Evolutionary conservation across 2,797 vertebrate genomes (phyloP).

Genomic region (Sebastes iracundus): DNA sequence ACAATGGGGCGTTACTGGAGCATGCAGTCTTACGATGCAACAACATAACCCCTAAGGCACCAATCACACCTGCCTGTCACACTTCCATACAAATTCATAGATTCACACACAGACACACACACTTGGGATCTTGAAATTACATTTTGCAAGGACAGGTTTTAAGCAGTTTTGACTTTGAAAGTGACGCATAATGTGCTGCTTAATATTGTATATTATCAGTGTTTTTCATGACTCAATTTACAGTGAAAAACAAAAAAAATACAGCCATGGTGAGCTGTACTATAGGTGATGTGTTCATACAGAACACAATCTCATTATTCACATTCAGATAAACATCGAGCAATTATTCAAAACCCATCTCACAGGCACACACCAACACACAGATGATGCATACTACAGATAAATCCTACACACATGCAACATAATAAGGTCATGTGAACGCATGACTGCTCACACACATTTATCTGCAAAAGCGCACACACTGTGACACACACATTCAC

Average conservation of each 20-base stretch:
- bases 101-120: background rate
- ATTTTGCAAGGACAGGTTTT: background rate
- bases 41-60: constrained; percentile 47
- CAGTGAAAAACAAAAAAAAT: background rate
- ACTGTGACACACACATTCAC: constrained; percentile 4
- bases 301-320: constrained; percentile 20
- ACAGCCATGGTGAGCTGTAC: background rate
- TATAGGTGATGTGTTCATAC: background rate
- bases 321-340: constrained; percentile 20
- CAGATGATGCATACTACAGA: constrained; percentile 43
- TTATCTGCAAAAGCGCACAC: constrained; percentile 59
- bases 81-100: background rate
- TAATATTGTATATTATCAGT: background rate
- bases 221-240: background rate
- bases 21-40: constrained; percentile 42
- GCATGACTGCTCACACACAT: constrained; percentile 64
- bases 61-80: constrained; percentile 58
- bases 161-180: background rate
- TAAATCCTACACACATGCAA: constrained; percentile 45
- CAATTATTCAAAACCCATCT: constrained; percentile 47
- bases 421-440: constrained; percentile 72
- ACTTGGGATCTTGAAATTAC: background rate
- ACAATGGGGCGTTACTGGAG: constrained; percentile 59
- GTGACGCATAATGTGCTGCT: too few relatives aligned
- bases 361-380: constrained; percentile 1